These are phyloP conservation scores for Drosophila jambulina DNA, from an alignment of 1,140 invertebrate genomes.

Conservation along the genomic window DNA sequence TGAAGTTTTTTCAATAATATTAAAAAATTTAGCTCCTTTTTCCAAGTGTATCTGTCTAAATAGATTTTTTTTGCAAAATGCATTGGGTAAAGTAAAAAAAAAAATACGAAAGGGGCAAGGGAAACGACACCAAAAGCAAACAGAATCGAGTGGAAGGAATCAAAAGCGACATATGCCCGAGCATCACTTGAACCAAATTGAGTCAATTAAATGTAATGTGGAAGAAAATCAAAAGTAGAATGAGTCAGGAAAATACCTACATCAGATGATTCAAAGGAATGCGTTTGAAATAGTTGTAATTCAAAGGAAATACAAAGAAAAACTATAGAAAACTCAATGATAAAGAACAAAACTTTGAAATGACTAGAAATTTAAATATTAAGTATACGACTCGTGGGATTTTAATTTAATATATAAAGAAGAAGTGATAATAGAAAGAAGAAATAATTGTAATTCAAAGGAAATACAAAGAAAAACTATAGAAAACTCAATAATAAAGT, in stretches of 20 bases:
- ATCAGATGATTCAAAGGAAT: constrained; percentile 9
- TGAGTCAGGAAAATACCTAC: constrained; percentile 13
- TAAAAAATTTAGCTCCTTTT: background rate
- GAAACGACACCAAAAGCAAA: background rate
- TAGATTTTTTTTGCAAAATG: constrained; percentile 25
- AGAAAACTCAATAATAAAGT: background rate
- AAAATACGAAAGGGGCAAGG: background rate
- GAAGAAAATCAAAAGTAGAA: constrained; percentile 30
- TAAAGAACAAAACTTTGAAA: background rate
- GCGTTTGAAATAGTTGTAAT: background rate
- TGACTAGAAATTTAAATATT: background rate
- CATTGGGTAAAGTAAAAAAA: constrained; percentile 21
- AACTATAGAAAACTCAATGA: background rate
- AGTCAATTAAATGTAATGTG: constrained; percentile 45
- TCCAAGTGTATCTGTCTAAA: constrained; percentile 3
- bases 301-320: background rate
- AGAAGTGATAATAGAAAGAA: too few species aligned
- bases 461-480: background rate
- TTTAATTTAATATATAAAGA: background rate
- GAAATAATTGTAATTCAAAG: background rate
- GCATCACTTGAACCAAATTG: constrained; percentile 41
- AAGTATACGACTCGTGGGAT: background rate
- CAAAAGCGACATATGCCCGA: constrained; percentile 25
- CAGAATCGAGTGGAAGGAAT: constrained; percentile 42
- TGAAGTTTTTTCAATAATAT: too few species aligned